Percentiles rank a stretch among this genome's conserved stretches.
Conservation (phyloP, 2,888 invertebrate species). For the Chloroclysta siterata region DNA sequence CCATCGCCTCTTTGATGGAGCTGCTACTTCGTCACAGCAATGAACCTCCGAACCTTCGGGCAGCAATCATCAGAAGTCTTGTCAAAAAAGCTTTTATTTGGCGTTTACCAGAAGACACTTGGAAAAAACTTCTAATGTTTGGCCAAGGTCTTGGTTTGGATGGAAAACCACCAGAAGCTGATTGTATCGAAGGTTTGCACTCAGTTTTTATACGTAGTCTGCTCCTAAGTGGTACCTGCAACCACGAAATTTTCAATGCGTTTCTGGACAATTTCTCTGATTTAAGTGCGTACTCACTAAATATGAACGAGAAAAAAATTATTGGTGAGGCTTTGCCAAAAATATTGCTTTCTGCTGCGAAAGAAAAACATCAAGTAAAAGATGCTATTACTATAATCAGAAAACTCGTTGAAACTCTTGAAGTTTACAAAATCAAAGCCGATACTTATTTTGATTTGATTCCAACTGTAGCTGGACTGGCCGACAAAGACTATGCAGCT, state of each 20-base stretch:
- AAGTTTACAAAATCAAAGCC: slow-evolving; percentile 48
- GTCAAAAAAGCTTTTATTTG: slow-evolving; percentile 64
- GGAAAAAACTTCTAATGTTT: slow-evolving; percentile 59
- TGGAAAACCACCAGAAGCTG: slow-evolving; percentile 51
- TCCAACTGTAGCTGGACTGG: slow-evolving; percentile 44
- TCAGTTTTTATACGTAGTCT: slow-evolving; percentile 61
- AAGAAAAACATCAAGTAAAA: slow-evolving; percentile 32
- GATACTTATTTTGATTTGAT: slow-evolving; percentile 46
- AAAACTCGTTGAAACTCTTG: slow-evolving; percentile 52
- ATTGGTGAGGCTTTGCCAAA: slow-evolving; percentile 45
- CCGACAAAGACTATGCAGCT: slow-evolving; percentile 41
- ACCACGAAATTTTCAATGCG: slow-evolving; percentile 44
- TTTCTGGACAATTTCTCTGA: slow-evolving; percentile 57
- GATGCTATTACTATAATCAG: slow-evolving; percentile 36
- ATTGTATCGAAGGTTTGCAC: slow-evolving; percentile 66
- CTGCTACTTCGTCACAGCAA: slow-evolving; percentile 56
- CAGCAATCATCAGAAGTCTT: slow-evolving; percentile 65
- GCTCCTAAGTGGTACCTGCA: slow-evolving; percentile 42
- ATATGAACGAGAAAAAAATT: slow-evolving; percentile 46
- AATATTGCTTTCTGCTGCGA: slow-evolving; percentile 46
- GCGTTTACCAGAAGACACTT: slow-evolving; percentile 58
- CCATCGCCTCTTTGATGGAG: slow-evolving; percentile 54
- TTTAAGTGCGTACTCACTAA: slow-evolving; percentile 57
- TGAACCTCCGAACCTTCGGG: slow-evolving; percentile 62
- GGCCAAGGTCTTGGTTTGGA: slow-evolving; percentile 64